Evolutionary conservation across 2,888 invertebrate genomes (phyloP).

Genomic region (Standfussiana lucernea): DNA sequence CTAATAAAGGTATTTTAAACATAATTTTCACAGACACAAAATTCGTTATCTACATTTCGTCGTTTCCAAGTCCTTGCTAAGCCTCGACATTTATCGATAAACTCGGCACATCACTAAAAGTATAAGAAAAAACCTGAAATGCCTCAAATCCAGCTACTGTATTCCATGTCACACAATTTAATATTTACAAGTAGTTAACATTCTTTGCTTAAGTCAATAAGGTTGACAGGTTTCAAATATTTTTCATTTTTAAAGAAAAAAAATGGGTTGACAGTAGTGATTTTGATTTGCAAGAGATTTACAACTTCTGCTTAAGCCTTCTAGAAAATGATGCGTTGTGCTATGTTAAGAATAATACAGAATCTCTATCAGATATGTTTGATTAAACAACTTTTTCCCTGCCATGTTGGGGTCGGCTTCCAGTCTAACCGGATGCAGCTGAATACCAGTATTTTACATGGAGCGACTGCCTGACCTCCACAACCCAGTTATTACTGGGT

Average conservation of each 20-base stretch:
- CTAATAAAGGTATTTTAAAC: background rate
- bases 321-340: background rate
- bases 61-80: background rate
- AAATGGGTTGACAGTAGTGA: rapidly evolving
- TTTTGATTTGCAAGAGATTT: constrained; percentile 10
- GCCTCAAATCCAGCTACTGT: constrained; percentile 70
- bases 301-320: background rate
- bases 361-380: too few species aligned
- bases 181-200: constrained; percentile 69
- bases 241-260: background rate
- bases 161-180: constrained; percentile 64
- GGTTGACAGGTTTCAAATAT: constrained; percentile 43
- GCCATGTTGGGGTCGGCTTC: too few species aligned
- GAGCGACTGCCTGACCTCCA: too few species aligned
- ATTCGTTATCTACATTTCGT: background rate
- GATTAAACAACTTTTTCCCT: too few species aligned
- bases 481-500: too few species aligned
- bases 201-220: constrained; percentile 67
- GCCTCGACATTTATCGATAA: constrained; percentile 34
- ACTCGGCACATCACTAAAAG: constrained; percentile 43
- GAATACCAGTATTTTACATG: too few species aligned
- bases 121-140: constrained; percentile 25
- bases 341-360: background rate
- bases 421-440: too few species aligned
- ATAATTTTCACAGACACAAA: background rate